Evolutionary conservation across 2,888 invertebrate species (phyloP).

Genomic region (Brachyptera risi): DNA sequence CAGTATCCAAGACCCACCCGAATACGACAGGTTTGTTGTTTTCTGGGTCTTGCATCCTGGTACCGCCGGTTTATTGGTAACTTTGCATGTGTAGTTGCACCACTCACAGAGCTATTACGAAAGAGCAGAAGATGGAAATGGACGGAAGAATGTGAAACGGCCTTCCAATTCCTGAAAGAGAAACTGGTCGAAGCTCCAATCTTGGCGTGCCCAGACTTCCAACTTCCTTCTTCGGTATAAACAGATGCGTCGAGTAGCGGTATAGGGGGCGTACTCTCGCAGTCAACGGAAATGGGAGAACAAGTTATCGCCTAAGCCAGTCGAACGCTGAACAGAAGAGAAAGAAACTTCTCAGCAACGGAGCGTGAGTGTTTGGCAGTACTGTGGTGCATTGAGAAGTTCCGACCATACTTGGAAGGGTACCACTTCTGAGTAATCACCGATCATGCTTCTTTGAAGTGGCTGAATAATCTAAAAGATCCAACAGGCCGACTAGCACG

Average conservation of each 20-base stretch:
- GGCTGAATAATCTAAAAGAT: constrained; percentile 34
- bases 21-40: not conserved
- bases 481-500: constrained; percentile 34
- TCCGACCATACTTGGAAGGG: constrained; percentile 35
- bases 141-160: not conserved
- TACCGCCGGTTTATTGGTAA: constrained; percentile 21
- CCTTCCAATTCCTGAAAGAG: constrained; percentile 14
- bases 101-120: constrained; percentile 1
- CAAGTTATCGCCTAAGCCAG: constrained; percentile 36
- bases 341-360: constrained; percentile 34
- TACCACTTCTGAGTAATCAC: constrained; percentile 36
- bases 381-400: constrained; percentile 33
- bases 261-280: constrained; percentile 33
- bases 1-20: not conserved
- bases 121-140: constrained; percentile 14
- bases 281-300: constrained; percentile 31
- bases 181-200: constrained; percentile 17
- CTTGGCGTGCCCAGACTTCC: constrained; percentile 24
- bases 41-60: constrained; percentile 7
- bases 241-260: constrained; percentile 32
- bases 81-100: not conserved
- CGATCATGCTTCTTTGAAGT: constrained; percentile 34
- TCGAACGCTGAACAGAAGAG: constrained; percentile 28
- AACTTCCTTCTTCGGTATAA: constrained; percentile 28
- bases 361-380: constrained; percentile 36